Evolutionary conservation across 2,888 invertebrate genomes (phyloP).

Genomic region (Malacosoma neustria): DNA sequence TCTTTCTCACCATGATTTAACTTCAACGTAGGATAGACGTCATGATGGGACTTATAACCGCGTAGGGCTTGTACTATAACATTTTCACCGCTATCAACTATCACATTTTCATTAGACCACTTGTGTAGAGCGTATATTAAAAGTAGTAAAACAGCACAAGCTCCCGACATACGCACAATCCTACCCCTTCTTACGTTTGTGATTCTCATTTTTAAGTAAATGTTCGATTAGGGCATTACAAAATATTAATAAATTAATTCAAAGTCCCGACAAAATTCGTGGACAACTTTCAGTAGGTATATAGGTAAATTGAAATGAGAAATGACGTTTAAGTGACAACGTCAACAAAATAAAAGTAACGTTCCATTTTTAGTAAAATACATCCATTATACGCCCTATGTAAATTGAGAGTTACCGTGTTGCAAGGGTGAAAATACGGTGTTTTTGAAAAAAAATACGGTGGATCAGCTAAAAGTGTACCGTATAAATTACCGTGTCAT

Average conservation of each 20-base stretch:
- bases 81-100: constrained; percentile 14
- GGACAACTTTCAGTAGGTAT: too few species aligned
- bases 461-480: too few species aligned
- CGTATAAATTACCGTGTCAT: too few species aligned
- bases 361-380: constrained; percentile 10
- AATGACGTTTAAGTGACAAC: constrained; percentile 27
- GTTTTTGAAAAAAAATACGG: too few species aligned
- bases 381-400: too few species aligned
- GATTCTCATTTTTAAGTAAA: constrained; percentile 66
- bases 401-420: too few species aligned
- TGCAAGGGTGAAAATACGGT: too few species aligned
- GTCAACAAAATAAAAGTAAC: constrained; percentile 22
- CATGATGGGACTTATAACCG: constrained; percentile 42
- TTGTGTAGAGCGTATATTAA: constrained; percentile 77
- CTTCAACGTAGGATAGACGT: constrained; percentile 52
- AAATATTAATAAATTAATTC: constrained; percentile 10
- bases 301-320: too few species aligned
- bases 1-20: constrained; percentile 36
- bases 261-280: neutral
- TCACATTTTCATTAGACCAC: constrained; percentile 69
- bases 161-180: constrained; percentile 69
- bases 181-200: constrained; percentile 76
- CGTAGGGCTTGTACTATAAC: constrained; percentile 25
- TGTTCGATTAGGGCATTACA: constrained; percentile 24
- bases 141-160: constrained; percentile 70